phyloP scores from a whole-genome alignment of 2,797 vertebrate species.

The Alfaro cultratus region DNA sequence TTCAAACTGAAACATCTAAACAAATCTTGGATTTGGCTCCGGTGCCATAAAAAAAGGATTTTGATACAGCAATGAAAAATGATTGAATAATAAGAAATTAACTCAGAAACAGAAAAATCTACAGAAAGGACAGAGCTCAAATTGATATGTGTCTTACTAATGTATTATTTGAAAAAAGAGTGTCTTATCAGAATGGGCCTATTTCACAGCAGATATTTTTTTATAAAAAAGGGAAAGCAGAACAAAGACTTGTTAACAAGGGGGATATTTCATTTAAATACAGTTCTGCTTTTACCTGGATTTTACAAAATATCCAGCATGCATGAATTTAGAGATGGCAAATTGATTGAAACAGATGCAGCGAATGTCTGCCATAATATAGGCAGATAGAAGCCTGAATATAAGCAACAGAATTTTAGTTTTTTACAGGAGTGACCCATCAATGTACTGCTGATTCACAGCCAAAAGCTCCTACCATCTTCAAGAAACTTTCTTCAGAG shows the following conservation, averaged over 20 bases:
- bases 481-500: neutral
- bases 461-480: neutral
- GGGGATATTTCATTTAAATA: neutral
- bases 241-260: neutral
- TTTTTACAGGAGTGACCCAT: neutral
- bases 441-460: neutral
- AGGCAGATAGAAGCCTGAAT: neutral
- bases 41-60: neutral
- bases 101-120: neutral
- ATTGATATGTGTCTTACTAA: neutral
- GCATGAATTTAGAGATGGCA: neutral
- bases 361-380: neutral
- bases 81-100: neutral
- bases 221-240: neutral
- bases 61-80: neutral
- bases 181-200: neutral
- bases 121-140: neutral
- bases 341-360: neutral
- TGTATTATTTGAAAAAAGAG: neutral
- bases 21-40: neutral
- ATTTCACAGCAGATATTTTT: neutral
- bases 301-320: neutral
- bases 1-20: neutral
- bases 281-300: neutral
- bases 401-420: neutral